Evolutionary conservation across 2,888 invertebrate species (phyloP), one percentile per base, ranked within the genome.

Genomic region (Cepaea hortensis): DNA sequence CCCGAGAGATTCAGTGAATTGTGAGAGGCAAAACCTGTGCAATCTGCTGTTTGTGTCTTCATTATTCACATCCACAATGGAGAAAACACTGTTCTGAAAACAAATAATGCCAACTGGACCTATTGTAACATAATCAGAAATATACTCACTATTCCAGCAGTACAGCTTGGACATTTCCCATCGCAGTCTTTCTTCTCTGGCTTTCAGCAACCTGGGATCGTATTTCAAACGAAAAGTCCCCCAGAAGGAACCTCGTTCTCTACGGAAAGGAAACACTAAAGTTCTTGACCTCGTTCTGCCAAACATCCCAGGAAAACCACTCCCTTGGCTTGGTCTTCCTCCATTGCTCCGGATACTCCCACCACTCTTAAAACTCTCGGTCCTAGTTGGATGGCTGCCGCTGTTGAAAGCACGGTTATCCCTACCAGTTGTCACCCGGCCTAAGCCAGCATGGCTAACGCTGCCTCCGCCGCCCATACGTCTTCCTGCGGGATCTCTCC

Each of bases 171-270:
- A 84, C 20, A 90, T 84, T 83, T 89, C 89, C 82, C 88, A 75
- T 46, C 87, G 84, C n/a, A 80, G 72, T 23, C 88, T 62, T 70
- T 89, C 89, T 3, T 90, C 90, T 50, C 87, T 80, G 7, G 88
- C 86, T 73, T 88, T 81, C n/a, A 88, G 85, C 46, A 89, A 85
- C 65, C 88, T 72, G 18, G 85, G 88, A 68, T 89, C 89, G 86
- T 89, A 88, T 62, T 88, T 90, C 75, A 87, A 68, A 9, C 87
- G 65, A 65, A 87, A 87, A 13, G 87, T 87, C 15, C 87, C 87
- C 87, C 83, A 84, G 48, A 87, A 87, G 0, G 87, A 87, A 2
- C 87, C 87, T n/a, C 87, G 35, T 50, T 87, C 87, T 23, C 87
- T 84, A 11, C 87, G 79, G 35, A 87, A 87, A 46, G 87, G 87